Percentiles rank a stretch among this genome's conserved stretches.
Evolutionary conservation across 2,797 vertebrate species (phyloP).

Genomic region (Thamnophis elegans): DNA sequence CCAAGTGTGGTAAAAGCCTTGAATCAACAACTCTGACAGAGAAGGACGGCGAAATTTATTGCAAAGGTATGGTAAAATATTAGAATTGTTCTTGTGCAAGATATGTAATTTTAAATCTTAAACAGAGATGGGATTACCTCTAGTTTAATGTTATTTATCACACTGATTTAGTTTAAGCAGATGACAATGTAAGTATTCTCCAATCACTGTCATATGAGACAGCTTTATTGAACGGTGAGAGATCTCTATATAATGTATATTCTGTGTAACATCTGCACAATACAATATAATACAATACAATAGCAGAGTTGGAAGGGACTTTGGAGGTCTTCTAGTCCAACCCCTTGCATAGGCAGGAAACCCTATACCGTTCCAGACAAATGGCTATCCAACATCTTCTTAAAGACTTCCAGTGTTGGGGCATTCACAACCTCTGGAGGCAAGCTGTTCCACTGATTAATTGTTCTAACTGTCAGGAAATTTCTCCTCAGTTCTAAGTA

Average conservation of each 20-base stretch:
- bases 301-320: too few relatives aligned
- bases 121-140: neutral
- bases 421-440: too few relatives aligned
- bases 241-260: neutral
- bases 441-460: too few relatives aligned
- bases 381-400: too few relatives aligned
- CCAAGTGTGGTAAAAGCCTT: conserved; percentile 93
- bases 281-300: too few relatives aligned
- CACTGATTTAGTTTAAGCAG: neutral
- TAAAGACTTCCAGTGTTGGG: too few relatives aligned
- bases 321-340: too few relatives aligned
- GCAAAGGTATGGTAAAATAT: conserved; percentile 83
- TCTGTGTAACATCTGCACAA: neutral
- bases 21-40: conserved; percentile 94
- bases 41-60: conserved; percentile 96
- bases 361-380: too few relatives aligned
- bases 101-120: neutral
- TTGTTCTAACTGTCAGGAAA: too few relatives aligned
- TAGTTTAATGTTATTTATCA: neutral
- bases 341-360: too few relatives aligned
- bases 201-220: neutral
- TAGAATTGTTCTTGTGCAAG: neutral
- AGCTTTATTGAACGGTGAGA: neutral
- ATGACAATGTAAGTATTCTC: neutral
- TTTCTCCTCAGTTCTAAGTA: too few relatives aligned